Evolutionary conservation across 2,113 vertebrate genomes (phyloP).

Genomic region (Anoura caudifer): DNA sequence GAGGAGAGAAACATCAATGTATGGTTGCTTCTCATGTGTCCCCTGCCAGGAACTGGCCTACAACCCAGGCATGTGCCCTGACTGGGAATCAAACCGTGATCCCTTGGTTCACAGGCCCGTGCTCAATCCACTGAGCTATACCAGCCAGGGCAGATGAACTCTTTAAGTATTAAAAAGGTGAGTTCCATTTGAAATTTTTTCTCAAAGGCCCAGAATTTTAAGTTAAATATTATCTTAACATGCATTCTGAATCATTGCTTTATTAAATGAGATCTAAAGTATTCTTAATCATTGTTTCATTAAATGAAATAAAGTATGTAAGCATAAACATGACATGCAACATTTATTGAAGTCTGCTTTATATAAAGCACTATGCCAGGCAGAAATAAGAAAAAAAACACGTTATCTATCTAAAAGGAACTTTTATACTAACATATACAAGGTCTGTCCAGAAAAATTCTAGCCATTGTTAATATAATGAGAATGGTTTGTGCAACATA

Average conservation of each 20-base stretch:
- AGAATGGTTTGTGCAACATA: too few relatives aligned
- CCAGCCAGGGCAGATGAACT: too few relatives aligned
- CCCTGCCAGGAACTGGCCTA: too few relatives aligned
- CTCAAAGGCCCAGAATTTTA: conserved; percentile 2
- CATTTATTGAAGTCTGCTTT: neutral
- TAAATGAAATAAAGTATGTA: neutral
- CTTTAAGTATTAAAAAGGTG: neutral
- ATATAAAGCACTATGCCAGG: neutral
- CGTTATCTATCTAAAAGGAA: neutral
- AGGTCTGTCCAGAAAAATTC: too few relatives aligned
- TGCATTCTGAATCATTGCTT: neutral
- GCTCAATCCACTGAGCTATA: too few relatives aligned
- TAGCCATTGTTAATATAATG: too few relatives aligned
- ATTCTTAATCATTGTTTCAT: neutral
- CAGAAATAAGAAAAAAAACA: neutral
- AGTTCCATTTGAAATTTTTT: neutral
- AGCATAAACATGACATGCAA: neutral
- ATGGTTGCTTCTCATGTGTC: too few relatives aligned
- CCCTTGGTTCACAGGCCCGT: too few relatives aligned
- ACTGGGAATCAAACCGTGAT: too few relatives aligned
- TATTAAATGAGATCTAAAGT: neutral
- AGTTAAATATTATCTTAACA: neutral
- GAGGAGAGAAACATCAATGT: too few relatives aligned
- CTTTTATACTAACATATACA: neutral
- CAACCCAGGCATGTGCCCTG: too few relatives aligned